Evolutionary conservation across 2,797 vertebrate genomes (phyloP).

Genomic region (Clangula hyemalis): DNA sequence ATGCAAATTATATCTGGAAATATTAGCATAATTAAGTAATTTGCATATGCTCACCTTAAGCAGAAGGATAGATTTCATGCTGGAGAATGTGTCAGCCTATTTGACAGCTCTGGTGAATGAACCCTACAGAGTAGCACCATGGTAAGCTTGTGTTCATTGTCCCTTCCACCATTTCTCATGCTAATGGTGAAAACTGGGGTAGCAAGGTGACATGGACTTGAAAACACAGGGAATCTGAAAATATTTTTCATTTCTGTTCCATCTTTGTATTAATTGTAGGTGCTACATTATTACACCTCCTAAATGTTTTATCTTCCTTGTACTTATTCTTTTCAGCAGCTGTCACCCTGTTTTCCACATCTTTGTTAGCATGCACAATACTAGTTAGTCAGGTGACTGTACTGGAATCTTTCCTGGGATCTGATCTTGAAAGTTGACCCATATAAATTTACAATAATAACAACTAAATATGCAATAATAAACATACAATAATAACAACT

Average conservation of each 20-base stretch:
- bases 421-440: neutral
- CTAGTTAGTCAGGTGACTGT: neutral
- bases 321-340: neutral
- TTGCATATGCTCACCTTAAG: conserved; percentile 33
- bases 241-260: neutral
- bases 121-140: neutral
- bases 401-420: neutral
- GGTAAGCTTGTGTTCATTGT: neutral
- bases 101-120: neutral
- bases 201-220: neutral
- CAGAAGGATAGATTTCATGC: neutral
- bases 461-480: neutral
- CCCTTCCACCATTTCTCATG: neutral
- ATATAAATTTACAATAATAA: too few relatives aligned
- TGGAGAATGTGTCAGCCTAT: neutral
- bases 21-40: neutral
- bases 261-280: neutral
- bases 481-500: too few relatives aligned
- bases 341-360: neutral
- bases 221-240: neutral
- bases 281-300: neutral
- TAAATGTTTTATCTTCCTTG: neutral
- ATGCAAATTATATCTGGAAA: conserved; percentile 16
- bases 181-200: neutral
- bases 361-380: neutral